Evolutionary conservation across 2,113 vertebrate genomes (phyloP).

Genomic region (Bubo scandiacus): DNA sequence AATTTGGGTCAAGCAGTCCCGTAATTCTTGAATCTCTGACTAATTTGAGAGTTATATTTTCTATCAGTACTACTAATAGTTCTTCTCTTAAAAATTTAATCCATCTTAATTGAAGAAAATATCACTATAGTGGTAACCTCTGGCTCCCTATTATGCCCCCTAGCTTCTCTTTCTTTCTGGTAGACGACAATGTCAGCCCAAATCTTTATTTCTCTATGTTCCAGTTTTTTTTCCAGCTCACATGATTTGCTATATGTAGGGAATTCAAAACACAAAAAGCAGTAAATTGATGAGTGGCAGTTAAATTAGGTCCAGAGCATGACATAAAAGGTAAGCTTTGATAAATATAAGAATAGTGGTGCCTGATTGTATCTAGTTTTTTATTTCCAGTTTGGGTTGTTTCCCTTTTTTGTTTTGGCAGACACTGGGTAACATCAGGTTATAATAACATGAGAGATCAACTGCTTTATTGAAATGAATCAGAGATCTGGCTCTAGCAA

Average conservation of each 20-base stretch:
- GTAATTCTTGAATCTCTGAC: background rate
- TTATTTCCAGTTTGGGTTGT: background rate
- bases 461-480: background rate
- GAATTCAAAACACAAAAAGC: background rate
- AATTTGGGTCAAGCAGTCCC: background rate
- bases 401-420: background rate
- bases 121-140: background rate
- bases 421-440: background rate
- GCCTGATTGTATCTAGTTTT: background rate
- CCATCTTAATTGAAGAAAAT: slow-evolving; percentile 19
- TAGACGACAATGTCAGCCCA: background rate
- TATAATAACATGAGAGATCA: background rate
- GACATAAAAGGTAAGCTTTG: background rate
- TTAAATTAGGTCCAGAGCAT: background rate
- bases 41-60: slow-evolving; percentile 11
- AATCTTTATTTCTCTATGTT: background rate
- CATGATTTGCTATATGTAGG: background rate
- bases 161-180: background rate
- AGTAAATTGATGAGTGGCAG: background rate
- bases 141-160: background rate
- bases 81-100: slow-evolving; percentile 1
- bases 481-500: background rate
- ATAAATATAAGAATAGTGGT: background rate
- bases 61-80: background rate
- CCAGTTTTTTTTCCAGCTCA: background rate